Base-by-base conservation (phyloP, 1,140 invertebrate species). In the Halictus rubicundus region DNA sequence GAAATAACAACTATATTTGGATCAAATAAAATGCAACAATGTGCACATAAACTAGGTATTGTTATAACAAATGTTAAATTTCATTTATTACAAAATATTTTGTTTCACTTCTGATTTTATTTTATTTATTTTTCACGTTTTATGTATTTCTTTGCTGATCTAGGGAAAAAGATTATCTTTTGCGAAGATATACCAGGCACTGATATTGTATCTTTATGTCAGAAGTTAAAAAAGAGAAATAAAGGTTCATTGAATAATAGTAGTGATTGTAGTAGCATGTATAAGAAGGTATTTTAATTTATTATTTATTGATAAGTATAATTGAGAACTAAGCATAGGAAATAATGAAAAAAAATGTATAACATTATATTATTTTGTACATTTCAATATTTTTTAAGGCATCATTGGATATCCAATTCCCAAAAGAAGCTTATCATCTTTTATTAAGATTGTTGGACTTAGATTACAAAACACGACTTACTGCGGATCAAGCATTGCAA, bases 1-100 rank as follows among this genome's bases (percentile, higher is more conserved):
- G 97, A 98, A 94, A 96, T 98, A 66, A 95, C 96, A 4, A 95
- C 96, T 39, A 92, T 98, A 79, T 96, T 98, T 89, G 97, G 97
- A 1, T 95, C 95, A 63, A 93, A 94, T 19, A 92, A 94, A 82
- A 94, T 98, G 71, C 94, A 95, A 80, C 93, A 95, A 77, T 95
- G 96, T 63, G 96, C 97, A 0, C 86, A 91, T 72, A 94, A 94
- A 84, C 93, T 97, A 81, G 96, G 96, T n/a, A n/a, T n/a, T n/a
- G n/a, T n/a, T n/a, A n/a, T n/a, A n/a, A n/a, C n/a, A n/a, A n/a
- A n/a, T n/a, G n/a, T n/a, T n/a, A n/a, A n/a, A n/a, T n/a, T n/a
- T n/a, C n/a, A n/a, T n/a, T n/a, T n/a, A n/a, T n/a, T n/a, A n/a
- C n/a, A n/a, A n/a, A n/a, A n/a, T n/a, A n/a, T n/a, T n/a, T n/a